These are phyloP conservation scores for Orientallactaga bullata DNA, from an alignment of 2,113 vertebrate species.

Conservation along the genomic window DNA sequence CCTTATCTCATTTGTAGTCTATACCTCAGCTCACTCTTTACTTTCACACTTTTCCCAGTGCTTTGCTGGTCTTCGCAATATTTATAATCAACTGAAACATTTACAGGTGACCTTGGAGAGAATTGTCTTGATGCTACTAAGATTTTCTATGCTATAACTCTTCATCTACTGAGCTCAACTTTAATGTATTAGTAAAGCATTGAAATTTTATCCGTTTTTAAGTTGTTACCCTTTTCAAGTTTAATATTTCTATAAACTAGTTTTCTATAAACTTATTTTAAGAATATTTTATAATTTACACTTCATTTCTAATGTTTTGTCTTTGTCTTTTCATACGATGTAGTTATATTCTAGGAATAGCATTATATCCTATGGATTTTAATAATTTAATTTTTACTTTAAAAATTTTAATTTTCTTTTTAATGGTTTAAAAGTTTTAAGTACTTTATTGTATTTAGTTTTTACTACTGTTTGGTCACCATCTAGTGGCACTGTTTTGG, in stretches of 20 bases:
- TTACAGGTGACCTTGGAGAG: too few species aligned
- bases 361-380: background rate
- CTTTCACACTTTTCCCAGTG: background rate
- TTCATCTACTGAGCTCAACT: background rate
- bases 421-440: conserved; percentile 43
- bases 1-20: background rate
- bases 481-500: too few species aligned
- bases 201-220: background rate
- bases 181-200: background rate
- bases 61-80: background rate
- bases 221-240: background rate
- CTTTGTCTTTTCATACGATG: background rate
- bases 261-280: too few species aligned
- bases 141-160: background rate
- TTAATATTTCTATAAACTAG: background rate
- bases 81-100: background rate
- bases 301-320: background rate
- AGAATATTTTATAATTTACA: too few species aligned
- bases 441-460: too few species aligned
- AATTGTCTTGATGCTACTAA: background rate
- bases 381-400: background rate
- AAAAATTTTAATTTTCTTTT: conserved; percentile 32
- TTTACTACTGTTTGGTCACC: too few species aligned
- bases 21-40: background rate
- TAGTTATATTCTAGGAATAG: background rate